Evolutionary conservation across 2,888 invertebrate species (phyloP), one percentile per base, ranked within the genome.

Genomic region (Notocelia uddmanniana): DNA sequence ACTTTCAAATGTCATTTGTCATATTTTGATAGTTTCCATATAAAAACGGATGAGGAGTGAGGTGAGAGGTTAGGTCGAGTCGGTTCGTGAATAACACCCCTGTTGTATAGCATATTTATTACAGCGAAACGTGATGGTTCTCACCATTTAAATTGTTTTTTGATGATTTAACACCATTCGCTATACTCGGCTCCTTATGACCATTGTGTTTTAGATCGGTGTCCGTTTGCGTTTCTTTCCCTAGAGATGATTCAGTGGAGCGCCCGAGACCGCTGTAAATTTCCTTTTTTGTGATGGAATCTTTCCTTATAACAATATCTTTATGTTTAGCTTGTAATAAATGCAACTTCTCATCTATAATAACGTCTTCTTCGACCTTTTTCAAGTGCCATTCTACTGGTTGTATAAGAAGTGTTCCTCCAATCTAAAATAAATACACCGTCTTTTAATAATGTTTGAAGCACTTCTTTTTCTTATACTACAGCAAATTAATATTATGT

Each of bases 371-470:
- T 81, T 89, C 90, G 0, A 93, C 77, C 81, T 86, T 82, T 74
- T 93, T 91, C 90, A 94, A 84, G 74, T 95, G 95, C 91, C 94
- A 89, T 82, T 94, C 84, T 0, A 96, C 94, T 0, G 96, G 96
- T 75, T 95, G 95, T 54, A 95, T 92, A 2, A 95, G 81, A 67
- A 94, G 79, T 0, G 94, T 94, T 2, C 95, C 95, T 68, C 93
- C 88, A n/a, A 95, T 89, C 95, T 95, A 70, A 59, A 79, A 85
- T 67, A 31, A 57, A 37, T 13, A 41, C 5, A 58, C 0, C 31
- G 8, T 31, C n/a, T n/a, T n/a, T n/a, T n/a, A n/a, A n/a, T n/a
- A n/a, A n/a, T n/a, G n/a, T n/a, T n/a, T n/a, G n/a, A n/a, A n/a
- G n/a, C n/a, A n/a, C n/a, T n/a, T n/a, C n/a, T n/a, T n/a, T n/a